Evolutionary conservation across 2,797 vertebrate genomes (phyloP).

Genomic region (Sebastes wilsoni): DNA sequence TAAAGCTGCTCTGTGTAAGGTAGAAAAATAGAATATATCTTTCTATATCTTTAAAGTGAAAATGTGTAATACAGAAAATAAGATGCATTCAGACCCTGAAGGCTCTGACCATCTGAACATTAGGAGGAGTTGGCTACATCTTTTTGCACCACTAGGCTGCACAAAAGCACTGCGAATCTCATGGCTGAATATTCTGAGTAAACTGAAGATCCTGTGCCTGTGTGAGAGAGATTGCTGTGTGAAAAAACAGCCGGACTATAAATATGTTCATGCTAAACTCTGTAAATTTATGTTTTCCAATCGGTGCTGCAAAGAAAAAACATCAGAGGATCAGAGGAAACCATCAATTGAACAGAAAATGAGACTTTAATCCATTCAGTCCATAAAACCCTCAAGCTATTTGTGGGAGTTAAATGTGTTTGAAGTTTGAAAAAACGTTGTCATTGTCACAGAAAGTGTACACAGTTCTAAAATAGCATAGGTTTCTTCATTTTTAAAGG

Average conservation of each 20-base stretch:
- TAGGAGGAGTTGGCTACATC: background rate
- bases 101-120: background rate
- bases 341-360: background rate
- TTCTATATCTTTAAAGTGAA: background rate
- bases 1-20: background rate
- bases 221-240: background rate
- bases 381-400: background rate
- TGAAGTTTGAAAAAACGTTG: background rate
- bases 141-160: slow-evolving; percentile 48
- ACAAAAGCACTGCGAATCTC: slow-evolving; percentile 7
- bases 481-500: background rate
- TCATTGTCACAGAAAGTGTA: background rate
- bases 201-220: background rate
- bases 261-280: background rate
- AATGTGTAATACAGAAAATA: background rate
- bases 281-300: background rate
- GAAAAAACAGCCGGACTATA: background rate
- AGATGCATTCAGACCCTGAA: background rate
- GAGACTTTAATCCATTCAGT: background rate
- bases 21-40: background rate
- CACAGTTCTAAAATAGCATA: background rate
- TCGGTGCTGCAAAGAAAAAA: background rate
- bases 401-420: background rate
- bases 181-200: background rate
- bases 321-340: background rate